These are phyloP conservation scores for Brachynemurus nebulosus DNA, from an alignment of 2,888 invertebrate species.

Conservation along the genomic window DNA sequence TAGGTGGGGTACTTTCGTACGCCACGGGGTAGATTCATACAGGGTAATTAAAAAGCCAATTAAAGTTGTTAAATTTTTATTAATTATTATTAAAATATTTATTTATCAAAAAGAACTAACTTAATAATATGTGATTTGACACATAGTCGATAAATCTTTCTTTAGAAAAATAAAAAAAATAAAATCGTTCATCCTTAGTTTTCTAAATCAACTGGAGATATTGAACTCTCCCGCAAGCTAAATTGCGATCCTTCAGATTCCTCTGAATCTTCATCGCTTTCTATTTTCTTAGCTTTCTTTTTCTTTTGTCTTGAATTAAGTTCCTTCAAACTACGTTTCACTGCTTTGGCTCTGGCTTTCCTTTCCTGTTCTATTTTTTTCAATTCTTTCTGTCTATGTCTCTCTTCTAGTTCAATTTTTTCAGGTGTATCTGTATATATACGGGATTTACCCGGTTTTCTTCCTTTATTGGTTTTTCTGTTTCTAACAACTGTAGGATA, in stretches of 20 bases:
- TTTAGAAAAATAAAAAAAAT: too few species aligned
- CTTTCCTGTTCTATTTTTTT: not conserved
- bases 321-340: slow-evolving; percentile 2
- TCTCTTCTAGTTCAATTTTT: not conserved
- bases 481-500: not conserved
- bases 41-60: too few species aligned
- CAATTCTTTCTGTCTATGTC: not conserved
- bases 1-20: too few species aligned
- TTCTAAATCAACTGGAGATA: slow-evolving; percentile 10
- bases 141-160: too few species aligned
- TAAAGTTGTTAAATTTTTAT: too few species aligned
- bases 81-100: too few species aligned
- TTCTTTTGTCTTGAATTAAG: slow-evolving; percentile 12
- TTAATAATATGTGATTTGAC: too few species aligned
- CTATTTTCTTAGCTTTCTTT: slow-evolving; percentile 8
- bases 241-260: slow-evolving; percentile 10
- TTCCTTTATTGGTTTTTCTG: slow-evolving; percentile 23
- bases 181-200: too few species aligned
- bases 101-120: too few species aligned
- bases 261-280: slow-evolving; percentile 12
- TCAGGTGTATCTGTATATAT: not conserved
- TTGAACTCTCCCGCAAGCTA: slow-evolving; percentile 12
- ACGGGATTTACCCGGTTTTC: not conserved
- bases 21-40: too few species aligned
- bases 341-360: not conserved